phyloP scores from a whole-genome alignment of 2,113 vertebrate genomes.

The Salvelinus alpinus region DNA sequence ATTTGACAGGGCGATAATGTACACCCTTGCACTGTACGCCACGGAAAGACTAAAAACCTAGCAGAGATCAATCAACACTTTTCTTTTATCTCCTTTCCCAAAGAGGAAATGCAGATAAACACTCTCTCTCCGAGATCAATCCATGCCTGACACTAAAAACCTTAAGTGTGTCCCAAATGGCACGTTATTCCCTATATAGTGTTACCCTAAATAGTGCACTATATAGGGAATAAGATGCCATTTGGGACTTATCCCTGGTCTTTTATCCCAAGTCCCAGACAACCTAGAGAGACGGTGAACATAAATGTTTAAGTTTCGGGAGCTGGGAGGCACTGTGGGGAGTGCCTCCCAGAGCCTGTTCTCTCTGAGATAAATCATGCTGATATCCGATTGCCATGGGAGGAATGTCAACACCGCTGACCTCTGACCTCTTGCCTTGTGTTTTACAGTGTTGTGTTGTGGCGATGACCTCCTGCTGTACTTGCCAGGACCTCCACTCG shows the following conservation, averaged over 20 bases:
- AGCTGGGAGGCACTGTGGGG: constrained; percentile 12
- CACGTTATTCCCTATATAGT: constrained; percentile 27
- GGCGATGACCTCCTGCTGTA: constrained; percentile 58
- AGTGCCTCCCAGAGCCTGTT: constrained; percentile 49
- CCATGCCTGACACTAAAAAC: too few species aligned
- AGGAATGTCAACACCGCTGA: constrained; percentile 72
- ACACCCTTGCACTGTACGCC: constrained; percentile 59
- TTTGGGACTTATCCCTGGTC: too few species aligned
- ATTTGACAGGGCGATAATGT: constrained; percentile 63
- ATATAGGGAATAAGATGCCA: constrained; percentile 10
- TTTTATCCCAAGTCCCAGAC: too few species aligned
- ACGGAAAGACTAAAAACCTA: constrained; percentile 41
- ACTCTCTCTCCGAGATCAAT: constrained; percentile 17
- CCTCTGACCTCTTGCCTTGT: constrained; percentile 51
- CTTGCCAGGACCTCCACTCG: constrained; percentile 58
- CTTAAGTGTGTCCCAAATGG: too few species aligned
- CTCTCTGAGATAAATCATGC: constrained; percentile 60
- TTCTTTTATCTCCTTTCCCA: constrained; percentile 63
- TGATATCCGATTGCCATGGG: constrained; percentile 69
- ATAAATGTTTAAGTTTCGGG: constrained; percentile 66
- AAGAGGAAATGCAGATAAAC: constrained; percentile 67
- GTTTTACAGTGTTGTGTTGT: background rate
- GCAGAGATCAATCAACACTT: background rate
- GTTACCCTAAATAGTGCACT: constrained; percentile 42
- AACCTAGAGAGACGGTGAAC: constrained; percentile 15